A percentile compares a stretch with the other conserved stretches of the same genome.
Conservation (phyloP, 2,888 invertebrate genomes). For the Phrixothrix hirtus region DNA sequence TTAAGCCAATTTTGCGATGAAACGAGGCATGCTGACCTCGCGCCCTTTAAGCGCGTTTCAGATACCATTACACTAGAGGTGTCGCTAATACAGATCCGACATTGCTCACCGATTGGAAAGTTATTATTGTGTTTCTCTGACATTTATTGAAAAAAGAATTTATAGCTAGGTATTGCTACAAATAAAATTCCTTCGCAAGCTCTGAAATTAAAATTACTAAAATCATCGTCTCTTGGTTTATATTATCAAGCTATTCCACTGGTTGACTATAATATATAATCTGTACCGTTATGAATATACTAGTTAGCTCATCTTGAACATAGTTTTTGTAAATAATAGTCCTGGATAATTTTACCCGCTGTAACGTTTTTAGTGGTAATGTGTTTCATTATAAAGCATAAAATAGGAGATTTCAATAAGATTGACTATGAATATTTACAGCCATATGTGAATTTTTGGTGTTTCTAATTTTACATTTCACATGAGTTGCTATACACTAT, state of each 20-base stretch:
- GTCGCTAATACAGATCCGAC: constrained; percentile 5
- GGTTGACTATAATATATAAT: background rate
- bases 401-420: no score
- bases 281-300: no score
- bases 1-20: constrained; percentile 38
- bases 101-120: constrained; percentile 11
- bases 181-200: background rate
- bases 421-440: no score
- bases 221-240: background rate
- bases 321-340: no score
- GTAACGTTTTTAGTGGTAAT: no score
- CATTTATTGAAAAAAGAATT: constrained; percentile 4
- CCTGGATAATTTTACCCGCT: no score
- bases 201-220: background rate
- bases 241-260: background rate
- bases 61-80: constrained; percentile 12
- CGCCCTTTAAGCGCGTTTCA: constrained; percentile 26
- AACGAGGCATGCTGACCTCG: constrained; percentile 35
- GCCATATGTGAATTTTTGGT: no score
- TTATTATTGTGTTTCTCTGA: constrained; percentile 3
- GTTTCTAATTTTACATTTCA: no score
- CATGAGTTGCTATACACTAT: no score
- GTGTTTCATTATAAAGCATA: no score
- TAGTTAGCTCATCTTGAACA: no score
- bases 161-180: background rate